phyloP scores from a whole-genome alignment of 2,797 vertebrate species.

The Miichthys miiuy region DNA sequence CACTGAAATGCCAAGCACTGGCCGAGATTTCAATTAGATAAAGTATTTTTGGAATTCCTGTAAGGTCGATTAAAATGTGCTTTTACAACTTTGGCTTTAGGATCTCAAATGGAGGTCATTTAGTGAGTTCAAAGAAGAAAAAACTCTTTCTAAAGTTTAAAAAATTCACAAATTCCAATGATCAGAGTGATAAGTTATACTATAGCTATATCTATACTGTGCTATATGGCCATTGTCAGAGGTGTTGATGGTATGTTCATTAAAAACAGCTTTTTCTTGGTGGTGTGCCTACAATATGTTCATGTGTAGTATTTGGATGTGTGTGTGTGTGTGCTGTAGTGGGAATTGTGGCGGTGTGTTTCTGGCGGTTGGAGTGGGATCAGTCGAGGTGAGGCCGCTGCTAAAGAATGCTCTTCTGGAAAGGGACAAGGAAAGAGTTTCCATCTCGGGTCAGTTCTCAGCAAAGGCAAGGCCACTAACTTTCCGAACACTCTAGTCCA shows the following conservation, averaged over 20 bases:
- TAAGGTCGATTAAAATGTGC: conserved; percentile 16
- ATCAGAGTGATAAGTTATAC: neutral
- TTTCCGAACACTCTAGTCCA: conserved; percentile 30
- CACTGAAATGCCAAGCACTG: neutral
- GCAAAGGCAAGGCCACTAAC: conserved; percentile 25
- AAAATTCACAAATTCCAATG: neutral
- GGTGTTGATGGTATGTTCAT: neutral
- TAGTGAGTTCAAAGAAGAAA: neutral
- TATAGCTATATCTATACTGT: no score
- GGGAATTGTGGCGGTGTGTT: conserved; percentile 32
- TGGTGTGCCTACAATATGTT: neutral
- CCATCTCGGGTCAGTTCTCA: conserved; percentile 61
- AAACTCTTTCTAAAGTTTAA: conserved; percentile 7
- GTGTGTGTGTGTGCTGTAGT: conserved; percentile 15
- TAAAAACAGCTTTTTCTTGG: neutral
- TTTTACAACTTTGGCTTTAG: neutral
- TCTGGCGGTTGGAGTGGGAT: conserved; percentile 55
- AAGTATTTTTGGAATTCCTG: conserved; percentile 23
- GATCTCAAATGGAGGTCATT: neutral
- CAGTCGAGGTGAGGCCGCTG: conserved; percentile 58
- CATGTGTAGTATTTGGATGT: conserved; percentile 3
- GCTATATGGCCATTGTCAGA: neutral
- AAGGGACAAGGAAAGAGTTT: conserved; percentile 61
- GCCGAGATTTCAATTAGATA: conserved; percentile 41
- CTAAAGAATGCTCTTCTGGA: conserved; percentile 74